Percentiles rank a stretch among this genome's conserved stretches.
These are phyloP conservation scores for Andrena praecox DNA, from an alignment of 2,888 invertebrate species.

Conservation along the genomic window DNA sequence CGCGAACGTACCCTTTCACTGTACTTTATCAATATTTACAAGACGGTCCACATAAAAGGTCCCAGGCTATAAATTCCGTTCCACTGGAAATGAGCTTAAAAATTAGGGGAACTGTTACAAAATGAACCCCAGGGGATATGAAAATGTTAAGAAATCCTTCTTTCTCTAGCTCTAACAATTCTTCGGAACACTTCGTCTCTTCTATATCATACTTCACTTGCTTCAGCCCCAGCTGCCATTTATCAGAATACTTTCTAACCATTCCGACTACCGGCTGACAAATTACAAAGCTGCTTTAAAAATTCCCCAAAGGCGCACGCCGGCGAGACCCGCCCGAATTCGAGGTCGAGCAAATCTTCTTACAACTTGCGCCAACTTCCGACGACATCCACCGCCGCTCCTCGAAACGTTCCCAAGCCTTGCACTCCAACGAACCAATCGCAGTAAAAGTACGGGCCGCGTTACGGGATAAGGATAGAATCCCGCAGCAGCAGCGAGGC, in stretches of 20 bases:
- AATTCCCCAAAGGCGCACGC: neutral
- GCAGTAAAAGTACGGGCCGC: conserved; percentile 25
- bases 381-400: conserved; percentile 10
- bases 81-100: no score
- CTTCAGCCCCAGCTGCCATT: neutral
- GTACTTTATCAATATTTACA: neutral
- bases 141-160: no score
- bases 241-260: neutral
- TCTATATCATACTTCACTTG: neutral
- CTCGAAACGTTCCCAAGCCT: neutral
- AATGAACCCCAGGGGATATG: no score
- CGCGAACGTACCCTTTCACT: neutral
- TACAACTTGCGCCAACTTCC: neutral
- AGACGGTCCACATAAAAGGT: no score
- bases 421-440: conserved; percentile 17
- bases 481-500: conserved; percentile 11
- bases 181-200: neutral
- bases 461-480: conserved; percentile 18
- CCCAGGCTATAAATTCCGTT: no score
- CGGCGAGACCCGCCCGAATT: conserved; percentile 3
- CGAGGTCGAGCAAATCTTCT: neutral
- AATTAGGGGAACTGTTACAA: no score
- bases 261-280: neutral
- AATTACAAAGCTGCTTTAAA: neutral
- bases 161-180: neutral